Percentiles rank a stretch among this genome's conserved stretches.
phyloP scores from a whole-genome alignment of 2,113 vertebrate genomes.

The Odocoileus hemionus region DNA sequence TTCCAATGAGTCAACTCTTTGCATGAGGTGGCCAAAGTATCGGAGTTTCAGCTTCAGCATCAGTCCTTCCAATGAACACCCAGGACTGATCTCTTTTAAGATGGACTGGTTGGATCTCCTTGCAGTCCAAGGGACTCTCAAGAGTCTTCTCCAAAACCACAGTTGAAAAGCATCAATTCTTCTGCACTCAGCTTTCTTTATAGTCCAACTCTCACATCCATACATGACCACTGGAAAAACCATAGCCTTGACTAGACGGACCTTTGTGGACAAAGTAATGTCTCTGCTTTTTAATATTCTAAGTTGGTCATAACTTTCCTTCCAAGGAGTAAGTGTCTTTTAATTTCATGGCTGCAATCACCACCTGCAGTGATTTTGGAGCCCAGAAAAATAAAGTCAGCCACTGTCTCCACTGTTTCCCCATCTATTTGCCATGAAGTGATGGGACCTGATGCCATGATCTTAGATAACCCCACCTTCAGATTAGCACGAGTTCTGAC shows the following conservation, averaged over 20 bases:
- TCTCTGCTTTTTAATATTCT: not conserved
- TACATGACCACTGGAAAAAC: not conserved
- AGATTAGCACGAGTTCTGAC: not conserved
- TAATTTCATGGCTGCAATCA: not conserved
- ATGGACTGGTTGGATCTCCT: not conserved
- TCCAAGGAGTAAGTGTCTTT: not conserved
- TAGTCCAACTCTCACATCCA: not conserved
- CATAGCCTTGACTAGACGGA: not conserved
- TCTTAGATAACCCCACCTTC: not conserved
- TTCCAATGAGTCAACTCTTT: not conserved
- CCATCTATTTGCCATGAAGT: not conserved
- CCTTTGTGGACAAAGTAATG: not conserved
- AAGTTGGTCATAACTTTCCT: not conserved
- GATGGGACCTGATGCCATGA: not conserved
- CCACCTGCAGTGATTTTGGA: not conserved
- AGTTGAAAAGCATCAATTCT: not conserved
- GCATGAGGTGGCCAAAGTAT: not conserved
- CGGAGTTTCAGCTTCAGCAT: not conserved
- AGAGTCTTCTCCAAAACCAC: not conserved
- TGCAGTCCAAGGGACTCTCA: not conserved
- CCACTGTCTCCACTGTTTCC: not conserved
- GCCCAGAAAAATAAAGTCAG: rapidly evolving
- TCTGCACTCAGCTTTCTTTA: rapidly evolving
- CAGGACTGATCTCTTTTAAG: not conserved
- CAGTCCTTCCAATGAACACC: not conserved